Base-by-base conservation (phyloP, 1,140 invertebrate species). In the Drosophila lacertosa region DNA sequence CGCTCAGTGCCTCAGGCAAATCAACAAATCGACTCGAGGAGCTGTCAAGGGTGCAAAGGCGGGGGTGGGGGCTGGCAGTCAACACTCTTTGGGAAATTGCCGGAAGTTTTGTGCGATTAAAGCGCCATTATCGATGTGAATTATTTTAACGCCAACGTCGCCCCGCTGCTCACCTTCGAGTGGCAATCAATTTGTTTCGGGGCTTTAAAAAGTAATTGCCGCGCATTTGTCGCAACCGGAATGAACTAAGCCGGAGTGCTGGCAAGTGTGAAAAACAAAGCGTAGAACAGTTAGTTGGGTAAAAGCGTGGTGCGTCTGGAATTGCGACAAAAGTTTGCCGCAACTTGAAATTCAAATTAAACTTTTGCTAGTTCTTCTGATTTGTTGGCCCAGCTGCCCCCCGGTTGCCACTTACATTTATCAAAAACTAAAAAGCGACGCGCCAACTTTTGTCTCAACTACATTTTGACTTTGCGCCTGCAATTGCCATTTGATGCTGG, bases 51-150 rank as follows among this genome's bases (percentile, higher is more conserved):
- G 37, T 40, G 13, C 53, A 16, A 58, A 48, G 26, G 50, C 47
- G 58, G 72, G 32, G 0, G n/a, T 35, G 5, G 33, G n/a, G 33
- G 60, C 20, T 48, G 62, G 63, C 76, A 66, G 73, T 86, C 81
- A 86, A 77, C 81, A 77, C 81, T 86, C 82, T 67, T 71, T 69
- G n/a, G 64, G 67, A 86, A 86, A 86, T 86, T 86, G 81, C 81
- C 81, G 81, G 81, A 86, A 86, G 81, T 86, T 86, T 86, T 63
- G 68, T 77, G 82, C 81, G 81, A 86, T 86, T 86, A 86, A 86
- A 81, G 81, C 82, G 62, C 77, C 77, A 86, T 86, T 86, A 86
- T 86, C 81, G 81, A 86, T 86, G 82, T 86, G 82, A 86, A 86
- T 86, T 86, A 86, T 86, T 86, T 86, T 77, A 81, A 81, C 57